A percentile compares a stretch with the other conserved stretches of the same genome.
Evolutionary conservation across 2,888 invertebrate genomes (phyloP).

Genomic region (Bursaphelenchus okinawaensis): DNA sequence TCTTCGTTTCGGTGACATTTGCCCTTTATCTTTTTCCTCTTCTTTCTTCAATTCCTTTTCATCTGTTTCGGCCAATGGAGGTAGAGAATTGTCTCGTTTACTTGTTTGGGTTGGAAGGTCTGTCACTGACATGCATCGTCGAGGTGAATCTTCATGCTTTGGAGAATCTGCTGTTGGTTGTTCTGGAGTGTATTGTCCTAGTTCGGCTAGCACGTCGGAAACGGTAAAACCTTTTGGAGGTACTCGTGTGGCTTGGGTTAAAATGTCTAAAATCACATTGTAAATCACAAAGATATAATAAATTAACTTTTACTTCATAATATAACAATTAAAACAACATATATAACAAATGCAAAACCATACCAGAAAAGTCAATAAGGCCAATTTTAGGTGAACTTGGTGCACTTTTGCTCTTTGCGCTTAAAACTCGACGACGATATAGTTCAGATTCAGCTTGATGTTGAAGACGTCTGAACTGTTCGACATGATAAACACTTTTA

Average conservation of each 20-base stretch:
- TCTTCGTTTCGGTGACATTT: conserved; percentile 26
- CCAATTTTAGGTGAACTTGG: conserved; percentile 58
- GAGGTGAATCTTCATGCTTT: conserved; percentile 26
- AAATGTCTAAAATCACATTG: conserved; percentile 24
- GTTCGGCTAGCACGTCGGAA: conserved; percentile 4
- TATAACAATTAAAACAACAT: too few relatives aligned
- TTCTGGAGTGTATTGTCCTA: not conserved
- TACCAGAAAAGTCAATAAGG: conserved; percentile 55
- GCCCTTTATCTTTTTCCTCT: conserved; percentile 3
- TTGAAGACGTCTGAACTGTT: conserved; percentile 60
- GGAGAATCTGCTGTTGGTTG: not conserved
- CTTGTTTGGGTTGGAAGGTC: conserved; percentile 19
- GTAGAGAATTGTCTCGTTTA: conserved; percentile 23
- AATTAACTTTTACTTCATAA: conserved; percentile 12
- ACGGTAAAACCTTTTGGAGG: conserved; percentile 18
- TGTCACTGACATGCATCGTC: conserved; percentile 32
- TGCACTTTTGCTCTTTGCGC: conserved; percentile 55
- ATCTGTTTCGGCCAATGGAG: conserved; percentile 28
- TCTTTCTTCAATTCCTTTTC: conserved; percentile 9
- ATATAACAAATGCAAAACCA: not conserved
- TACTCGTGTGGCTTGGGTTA: conserved; percentile 28
- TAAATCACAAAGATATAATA: conserved; percentile 12
- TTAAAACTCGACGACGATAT: conserved; percentile 41
- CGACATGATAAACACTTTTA: conserved; percentile 80
- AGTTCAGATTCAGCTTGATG: conserved; percentile 40